These are phyloP conservation scores for Thalassaphorura encarpata DNA, from an alignment of 1,140 invertebrate genomes.

Conservation along the genomic window DNA sequence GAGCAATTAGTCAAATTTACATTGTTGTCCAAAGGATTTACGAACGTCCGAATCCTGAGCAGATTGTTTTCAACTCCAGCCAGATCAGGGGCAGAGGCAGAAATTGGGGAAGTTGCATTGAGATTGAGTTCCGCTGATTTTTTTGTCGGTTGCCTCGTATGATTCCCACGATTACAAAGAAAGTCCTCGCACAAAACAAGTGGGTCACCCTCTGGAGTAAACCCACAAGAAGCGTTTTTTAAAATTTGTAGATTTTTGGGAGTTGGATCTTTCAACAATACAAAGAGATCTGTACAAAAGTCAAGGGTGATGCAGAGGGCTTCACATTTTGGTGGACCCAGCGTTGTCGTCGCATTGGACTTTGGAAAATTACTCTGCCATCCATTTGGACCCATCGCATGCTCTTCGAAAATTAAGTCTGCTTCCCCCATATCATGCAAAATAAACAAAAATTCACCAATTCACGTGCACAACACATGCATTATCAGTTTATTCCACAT, in stretches of 20 bases:
- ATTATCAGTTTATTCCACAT: no score
- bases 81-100: neutral
- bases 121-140: neutral
- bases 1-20: neutral
- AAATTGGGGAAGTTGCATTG: neutral
- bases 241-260: neutral
- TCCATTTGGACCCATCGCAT: no score
- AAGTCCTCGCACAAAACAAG: slow-evolving; percentile 5
- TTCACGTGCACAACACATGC: no score
- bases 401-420: no score
- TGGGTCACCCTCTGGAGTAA: neutral
- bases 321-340: neutral
- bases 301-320: slow-evolving; percentile 1
- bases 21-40: neutral
- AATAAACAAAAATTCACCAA: no score
- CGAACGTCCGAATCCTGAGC: no score
- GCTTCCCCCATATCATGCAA: no score
- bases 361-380: no score
- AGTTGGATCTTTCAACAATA: neutral
- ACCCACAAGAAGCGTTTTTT: slow-evolving; percentile 9
- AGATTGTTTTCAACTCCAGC: neutral
- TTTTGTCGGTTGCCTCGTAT: neutral
- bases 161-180: neutral
- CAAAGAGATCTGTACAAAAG: neutral
- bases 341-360: no score